Evolutionary conservation across 2,888 invertebrate species (phyloP), one percentile per base, ranked within the genome.

Genomic region (Empis stercorea): DNA sequence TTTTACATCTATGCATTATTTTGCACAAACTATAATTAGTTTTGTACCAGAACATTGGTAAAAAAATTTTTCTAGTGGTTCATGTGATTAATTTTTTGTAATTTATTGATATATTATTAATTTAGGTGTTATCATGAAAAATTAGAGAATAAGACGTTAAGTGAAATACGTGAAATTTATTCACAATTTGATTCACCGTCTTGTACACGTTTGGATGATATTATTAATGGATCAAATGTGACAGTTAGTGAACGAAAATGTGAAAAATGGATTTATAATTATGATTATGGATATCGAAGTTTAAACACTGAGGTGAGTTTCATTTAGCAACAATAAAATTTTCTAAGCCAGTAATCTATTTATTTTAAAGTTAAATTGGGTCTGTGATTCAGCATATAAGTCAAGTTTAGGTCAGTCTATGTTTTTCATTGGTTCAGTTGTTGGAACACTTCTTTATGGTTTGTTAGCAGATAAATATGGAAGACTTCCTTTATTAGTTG

Each of bases 371-470:
- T 52, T 76, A 43, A 65, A 76, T 54, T 79, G 79, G 79, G 72
- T 79, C 16, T 79, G 79, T 55, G 66, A 70, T 7, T 64, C 75
- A 39, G 68, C 70, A 44, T 76, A 75, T 73, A 71, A 74, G 56
- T 68, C 74, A 36, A 71, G 74, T 10, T 58, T 75, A 32, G 76
- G 76, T 0, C 78, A 78, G 59, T 76, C 77, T 2, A 64, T 76
- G 47, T 78, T 75, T 59, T 79, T 75, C 57, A 59, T 76, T 27
- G 79, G 79, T 13, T 76, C 77, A n/a, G 73, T 76, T 2, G 47
- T 75, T 23, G 79, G 79, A 1, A 75, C 74, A 32, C 61, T 79
- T 17, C 56, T 64, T 13, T 72, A 77, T 54, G 78, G 79, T 2
- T 65, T 73, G 49, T 57, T 78, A 46, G 74, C 78, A 1, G 79